Evolutionary conservation across 2,113 vertebrate species (phyloP).

Genomic region (Hassar affinis): DNA sequence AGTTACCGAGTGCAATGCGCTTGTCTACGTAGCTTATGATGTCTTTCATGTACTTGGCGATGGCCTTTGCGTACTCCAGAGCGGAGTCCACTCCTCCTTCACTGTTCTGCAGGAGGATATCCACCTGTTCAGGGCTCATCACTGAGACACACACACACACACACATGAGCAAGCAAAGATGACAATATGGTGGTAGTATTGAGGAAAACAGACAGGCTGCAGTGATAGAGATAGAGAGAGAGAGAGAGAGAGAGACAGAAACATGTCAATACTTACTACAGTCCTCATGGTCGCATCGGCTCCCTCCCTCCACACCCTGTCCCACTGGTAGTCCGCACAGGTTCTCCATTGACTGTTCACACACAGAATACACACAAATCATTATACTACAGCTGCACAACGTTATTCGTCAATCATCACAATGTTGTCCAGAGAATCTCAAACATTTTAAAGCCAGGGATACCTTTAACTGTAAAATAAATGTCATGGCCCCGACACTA

Average conservation of each 20-base stretch:
- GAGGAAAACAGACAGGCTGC: not conserved
- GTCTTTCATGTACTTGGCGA: constrained; percentile 96
- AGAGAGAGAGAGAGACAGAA: not conserved
- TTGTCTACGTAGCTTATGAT: constrained; percentile 88
- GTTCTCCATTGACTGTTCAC: constrained; percentile 84
- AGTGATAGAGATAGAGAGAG: not conserved
- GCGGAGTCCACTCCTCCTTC: constrained; percentile 91
- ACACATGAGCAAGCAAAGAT: not conserved
- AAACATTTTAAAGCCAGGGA: not conserved
- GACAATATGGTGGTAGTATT: not conserved
- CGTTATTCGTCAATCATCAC: not conserved
- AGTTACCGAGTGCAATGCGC: constrained; percentile 77
- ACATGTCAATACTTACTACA: constrained; percentile 62
- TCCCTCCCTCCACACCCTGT: constrained; percentile 63
- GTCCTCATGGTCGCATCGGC: constrained; percentile 65
- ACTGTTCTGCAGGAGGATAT: constrained; percentile 84
- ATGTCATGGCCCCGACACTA: not conserved
- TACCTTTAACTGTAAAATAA: not conserved
- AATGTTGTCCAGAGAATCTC: not conserved
- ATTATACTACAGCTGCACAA: not conserved
- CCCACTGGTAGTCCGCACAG: constrained; percentile 71
- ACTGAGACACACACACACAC: constrained; percentile 55
- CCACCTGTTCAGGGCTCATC: constrained; percentile 77
- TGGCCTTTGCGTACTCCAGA: constrained; percentile 84
- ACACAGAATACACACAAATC: not conserved